Evolutionary conservation across 2,113 vertebrate species (phyloP), one percentile per base, ranked within the genome.

Genomic region (Scatophagus argus): DNA sequence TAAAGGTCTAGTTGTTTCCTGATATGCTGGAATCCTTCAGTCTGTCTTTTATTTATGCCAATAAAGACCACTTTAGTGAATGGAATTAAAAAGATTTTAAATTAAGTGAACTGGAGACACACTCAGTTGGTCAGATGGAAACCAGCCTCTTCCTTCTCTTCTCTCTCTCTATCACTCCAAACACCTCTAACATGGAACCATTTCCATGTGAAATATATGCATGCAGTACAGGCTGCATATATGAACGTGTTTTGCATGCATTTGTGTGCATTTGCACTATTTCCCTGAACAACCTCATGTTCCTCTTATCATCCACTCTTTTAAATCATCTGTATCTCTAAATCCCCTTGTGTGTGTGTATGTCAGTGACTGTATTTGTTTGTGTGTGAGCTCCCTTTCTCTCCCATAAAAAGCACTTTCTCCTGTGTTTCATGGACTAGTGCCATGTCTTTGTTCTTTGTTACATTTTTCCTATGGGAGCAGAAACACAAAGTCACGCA

Each of bases 391-490:
- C 14, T 17, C 31, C 14, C n/a, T 29, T 17, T 23, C 41, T 47
- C 46, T 62, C 32, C n/a, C 34, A 71, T 54, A 32, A 68, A 66
- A 68, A 58, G 23, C 3, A 8, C 52, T 43, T 43, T 36, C 36
- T 64, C 25, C 25, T 54, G 52, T 39, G 32, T 68, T 23, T 80
- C 23, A 74, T 78, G 65, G 43, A 29, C 41, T 5, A 19, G 29
- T 8, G 76, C 76, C 71, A 70, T 10, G 2, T 75, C 65, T 81
- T 69, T 79, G 73, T 81, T 75, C 52, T 71, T 66, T 68, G 63
- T 58, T 75, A 51, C 23, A 62, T 67, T 46, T 52, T 25, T 58
- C 55, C 32, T 43, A 10, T 41, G 66, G 32, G 38, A 84, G 23
- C 25, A 27, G 54, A 70, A 46, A 74, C 31, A 66, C 29, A 52